Percentiles rank a stretch among this genome's conserved stretches.
Conservation (phyloP, 2,888 invertebrate species). For the Philopedon plagiatum region DNA sequence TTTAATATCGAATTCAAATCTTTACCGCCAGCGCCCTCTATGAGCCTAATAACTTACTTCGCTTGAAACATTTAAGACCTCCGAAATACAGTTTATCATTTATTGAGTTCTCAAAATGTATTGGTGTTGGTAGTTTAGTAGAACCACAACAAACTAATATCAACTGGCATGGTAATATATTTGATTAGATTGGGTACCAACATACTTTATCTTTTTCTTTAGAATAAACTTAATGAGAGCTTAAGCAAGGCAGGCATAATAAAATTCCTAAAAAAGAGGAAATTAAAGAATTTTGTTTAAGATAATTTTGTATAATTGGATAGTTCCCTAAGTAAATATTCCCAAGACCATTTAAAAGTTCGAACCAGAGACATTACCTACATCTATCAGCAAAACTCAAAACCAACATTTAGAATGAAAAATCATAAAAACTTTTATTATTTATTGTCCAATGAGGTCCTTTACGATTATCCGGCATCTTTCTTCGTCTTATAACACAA, state of each 20-base stretch:
- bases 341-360: slow-evolving; percentile 21
- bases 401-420: slow-evolving; percentile 67
- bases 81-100: background rate
- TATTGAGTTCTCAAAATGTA: too few species aligned
- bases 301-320: background rate
- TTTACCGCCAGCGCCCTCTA: background rate
- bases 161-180: too few species aligned
- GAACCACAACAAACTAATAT: too few species aligned
- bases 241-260: too few species aligned
- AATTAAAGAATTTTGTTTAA: background rate
- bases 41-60: background rate
- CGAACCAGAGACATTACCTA: slow-evolving; percentile 65
- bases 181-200: too few species aligned
- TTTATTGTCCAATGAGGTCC: slow-evolving; percentile 68
- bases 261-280: background rate
- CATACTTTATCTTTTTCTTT: too few species aligned
- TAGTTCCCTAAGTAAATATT: background rate
- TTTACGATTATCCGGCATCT: slow-evolving; percentile 62
- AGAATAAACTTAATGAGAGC: too few species aligned
- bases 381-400: slow-evolving; percentile 68
- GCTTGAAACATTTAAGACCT: background rate
- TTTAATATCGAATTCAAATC: background rate
- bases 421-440: slow-evolving; percentile 69
- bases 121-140: too few species aligned
- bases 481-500: slow-evolving; percentile 52